A percentile compares a stretch with the other conserved stretches of the same genome.
phyloP scores from a whole-genome alignment of 2,113 vertebrate species.

The Aepyceros melampus region DNA sequence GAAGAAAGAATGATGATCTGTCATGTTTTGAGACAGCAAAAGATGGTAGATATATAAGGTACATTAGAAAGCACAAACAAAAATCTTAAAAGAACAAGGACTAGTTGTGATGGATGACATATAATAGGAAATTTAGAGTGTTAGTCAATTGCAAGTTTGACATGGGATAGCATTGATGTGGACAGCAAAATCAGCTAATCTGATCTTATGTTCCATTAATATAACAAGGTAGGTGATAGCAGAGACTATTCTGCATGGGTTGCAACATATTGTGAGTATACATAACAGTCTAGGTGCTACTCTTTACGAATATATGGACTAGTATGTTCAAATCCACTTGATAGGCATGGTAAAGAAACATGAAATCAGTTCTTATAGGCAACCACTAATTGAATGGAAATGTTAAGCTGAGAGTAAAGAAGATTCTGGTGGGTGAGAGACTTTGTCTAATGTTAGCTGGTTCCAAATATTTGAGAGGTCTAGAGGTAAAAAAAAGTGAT shows the following conservation, averaged over 20 bases:
- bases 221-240: neutral
- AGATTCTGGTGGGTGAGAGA: neutral
- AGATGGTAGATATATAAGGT: neutral
- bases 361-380: neutral
- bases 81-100: neutral
- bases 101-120: neutral
- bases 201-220: neutral
- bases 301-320: neutral
- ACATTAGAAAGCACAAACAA: neutral
- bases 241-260: neutral
- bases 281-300: neutral
- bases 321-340: neutral
- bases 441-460: neutral
- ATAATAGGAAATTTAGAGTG: neutral
- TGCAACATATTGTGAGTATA: neutral
- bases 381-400: slow-evolving; percentile 22
- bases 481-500: neutral
- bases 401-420: neutral
- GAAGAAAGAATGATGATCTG: neutral
- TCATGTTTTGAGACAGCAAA: neutral
- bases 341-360: neutral
- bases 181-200: neutral
- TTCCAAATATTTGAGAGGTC: neutral
- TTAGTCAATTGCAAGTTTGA: neutral
- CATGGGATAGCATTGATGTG: neutral